A percentile compares a stretch with the other conserved stretches of the same genome.
These are phyloP conservation scores for Athrips mouffetella DNA, from an alignment of 2,888 invertebrate genomes.

Conservation along the genomic window DNA sequence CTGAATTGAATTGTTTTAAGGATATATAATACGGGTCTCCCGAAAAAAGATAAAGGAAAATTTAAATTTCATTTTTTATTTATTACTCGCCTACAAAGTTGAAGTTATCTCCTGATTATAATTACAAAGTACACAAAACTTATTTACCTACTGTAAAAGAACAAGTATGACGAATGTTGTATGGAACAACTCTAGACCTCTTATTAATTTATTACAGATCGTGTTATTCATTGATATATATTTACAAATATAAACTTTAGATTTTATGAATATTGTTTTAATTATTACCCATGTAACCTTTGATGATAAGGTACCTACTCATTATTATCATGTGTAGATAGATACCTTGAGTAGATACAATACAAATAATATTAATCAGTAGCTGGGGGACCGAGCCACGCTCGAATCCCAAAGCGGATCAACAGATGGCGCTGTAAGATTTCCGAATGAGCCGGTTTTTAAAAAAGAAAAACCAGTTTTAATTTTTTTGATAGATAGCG, in stretches of 20 bases:
- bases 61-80: background rate
- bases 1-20: background rate
- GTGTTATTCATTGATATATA: slow-evolving; percentile 43
- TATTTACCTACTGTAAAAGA: slow-evolving; percentile 11
- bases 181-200: slow-evolving; percentile 47
- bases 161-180: slow-evolving; percentile 30
- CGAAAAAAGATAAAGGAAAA: background rate
- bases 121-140: slow-evolving; percentile 13
- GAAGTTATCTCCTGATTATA: background rate
- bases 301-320: too few species aligned
- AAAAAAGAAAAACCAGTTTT: too few species aligned
- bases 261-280: slow-evolving; percentile 41
- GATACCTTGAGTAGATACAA: too few species aligned
- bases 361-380: too few species aligned
- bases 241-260: slow-evolving; percentile 52
- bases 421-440: too few species aligned
- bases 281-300: too few species aligned
- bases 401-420: too few species aligned
- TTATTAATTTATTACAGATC: slow-evolving; percentile 41
- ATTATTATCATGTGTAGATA: too few species aligned
- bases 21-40: slow-evolving; percentile 6
- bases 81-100: background rate
- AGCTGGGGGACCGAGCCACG: too few species aligned
- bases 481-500: too few species aligned
- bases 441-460: too few species aligned